Percentiles rank a stretch among this genome's conserved stretches.
These are phyloP conservation scores for Druon quercuslanigerum DNA, from an alignment of 1,140 invertebrate species.

Conservation along the genomic window DNA sequence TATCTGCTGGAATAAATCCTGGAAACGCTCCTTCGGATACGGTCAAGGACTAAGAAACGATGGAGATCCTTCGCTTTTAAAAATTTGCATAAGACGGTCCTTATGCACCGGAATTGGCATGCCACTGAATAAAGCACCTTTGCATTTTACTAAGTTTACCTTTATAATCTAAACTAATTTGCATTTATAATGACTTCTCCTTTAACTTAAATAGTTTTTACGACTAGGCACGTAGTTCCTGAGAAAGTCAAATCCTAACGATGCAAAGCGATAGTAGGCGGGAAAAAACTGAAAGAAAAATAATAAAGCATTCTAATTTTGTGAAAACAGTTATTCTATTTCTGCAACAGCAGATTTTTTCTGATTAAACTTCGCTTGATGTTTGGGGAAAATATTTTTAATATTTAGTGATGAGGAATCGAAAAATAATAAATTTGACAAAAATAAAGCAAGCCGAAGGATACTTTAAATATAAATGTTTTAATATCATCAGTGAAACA, in stretches of 20 bases:
- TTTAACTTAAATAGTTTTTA: no score
- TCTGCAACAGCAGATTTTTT: no score
- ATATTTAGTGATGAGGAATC: no score
- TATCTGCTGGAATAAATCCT: slow-evolving; percentile 32
- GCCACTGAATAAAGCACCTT: background rate
- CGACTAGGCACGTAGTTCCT: slow-evolving; percentile 3
- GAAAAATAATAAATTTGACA: no score
- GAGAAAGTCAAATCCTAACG: background rate
- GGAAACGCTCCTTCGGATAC: slow-evolving; percentile 18
- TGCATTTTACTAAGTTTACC: background rate
- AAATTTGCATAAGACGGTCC: slow-evolving; percentile 41
- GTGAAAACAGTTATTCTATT: no score
- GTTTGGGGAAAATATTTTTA: no score
- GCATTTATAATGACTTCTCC: no score
- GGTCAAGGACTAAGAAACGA: slow-evolving; percentile 36
- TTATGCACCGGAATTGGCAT: slow-evolving; percentile 35
- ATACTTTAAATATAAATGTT: no score
- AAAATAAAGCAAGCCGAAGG: no score
- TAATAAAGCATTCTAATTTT: background rate
- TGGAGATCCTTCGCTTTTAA: slow-evolving; percentile 35
- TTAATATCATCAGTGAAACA: no score
- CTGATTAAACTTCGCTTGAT: no score
- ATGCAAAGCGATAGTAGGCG: background rate
- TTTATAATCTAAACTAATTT: background rate
- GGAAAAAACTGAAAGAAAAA: background rate